Conservation (phyloP, 1,140 invertebrate genomes). For the Heliconius melpomene region DNA sequence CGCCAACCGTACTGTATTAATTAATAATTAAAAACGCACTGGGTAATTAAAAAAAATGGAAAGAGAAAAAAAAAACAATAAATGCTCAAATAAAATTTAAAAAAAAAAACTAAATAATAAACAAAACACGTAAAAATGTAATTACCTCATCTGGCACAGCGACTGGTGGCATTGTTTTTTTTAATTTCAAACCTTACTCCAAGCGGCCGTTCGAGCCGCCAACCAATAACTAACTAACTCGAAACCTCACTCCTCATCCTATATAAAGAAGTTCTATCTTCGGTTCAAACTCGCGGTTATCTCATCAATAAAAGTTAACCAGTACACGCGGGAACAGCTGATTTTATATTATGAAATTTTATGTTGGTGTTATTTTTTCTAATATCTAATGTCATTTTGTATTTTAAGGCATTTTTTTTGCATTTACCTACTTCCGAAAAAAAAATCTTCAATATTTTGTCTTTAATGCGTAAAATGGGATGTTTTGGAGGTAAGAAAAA, state of each 20-base stretch:
- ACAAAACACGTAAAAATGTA: constrained; percentile 24
- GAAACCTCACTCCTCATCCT: constrained; percentile 46
- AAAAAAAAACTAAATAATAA: not conserved
- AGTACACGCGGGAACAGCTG: constrained; percentile 14
- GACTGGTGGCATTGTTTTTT: constrained; percentile 69
- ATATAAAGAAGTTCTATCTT: constrained; percentile 55
- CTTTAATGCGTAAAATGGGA: too few relatives aligned
- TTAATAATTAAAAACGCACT: too few relatives aligned
- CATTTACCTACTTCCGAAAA: not conserved
- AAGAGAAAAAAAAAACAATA: not conserved
- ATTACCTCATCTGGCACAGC: constrained; percentile 72
- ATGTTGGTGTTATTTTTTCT: not conserved
- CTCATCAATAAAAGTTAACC: constrained; percentile 22
- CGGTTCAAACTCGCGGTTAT: constrained; percentile 60
- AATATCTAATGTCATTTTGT: not conserved
- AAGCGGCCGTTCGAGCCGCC: constrained; percentile 36
- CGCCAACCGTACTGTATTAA: too few relatives aligned
- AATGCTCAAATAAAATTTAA: too few relatives aligned
- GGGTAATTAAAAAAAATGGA: too few relatives aligned
- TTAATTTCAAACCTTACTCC: constrained; percentile 11
- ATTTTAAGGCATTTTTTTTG: too few relatives aligned
- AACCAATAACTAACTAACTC: constrained; percentile 57
- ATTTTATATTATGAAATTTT: constrained; percentile 1
- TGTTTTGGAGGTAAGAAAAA: too few relatives aligned
- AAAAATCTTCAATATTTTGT: too few relatives aligned